Conservation (phyloP, 35 echinoderm and acorn worm genomes). For the Ptychodera flava region DNA sequence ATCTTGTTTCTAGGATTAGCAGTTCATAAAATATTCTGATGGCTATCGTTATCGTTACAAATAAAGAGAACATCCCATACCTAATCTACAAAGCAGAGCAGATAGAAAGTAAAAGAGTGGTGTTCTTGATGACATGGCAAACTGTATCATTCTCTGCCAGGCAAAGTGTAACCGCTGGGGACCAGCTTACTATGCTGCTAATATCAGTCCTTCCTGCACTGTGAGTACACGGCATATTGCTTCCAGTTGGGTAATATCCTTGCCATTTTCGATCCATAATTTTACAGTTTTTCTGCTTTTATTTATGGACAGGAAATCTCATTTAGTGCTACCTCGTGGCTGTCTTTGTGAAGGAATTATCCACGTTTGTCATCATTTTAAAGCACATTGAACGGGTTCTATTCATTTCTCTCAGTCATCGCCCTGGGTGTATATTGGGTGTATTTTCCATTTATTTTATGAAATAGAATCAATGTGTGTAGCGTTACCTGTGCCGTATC, state of each 20-base stretch:
- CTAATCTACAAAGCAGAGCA: not conserved
- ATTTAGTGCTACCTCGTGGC: not conserved
- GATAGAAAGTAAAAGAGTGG: too few species aligned
- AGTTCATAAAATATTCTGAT: not conserved
- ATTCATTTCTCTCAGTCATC: not conserved
- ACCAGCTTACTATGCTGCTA: too few species aligned
- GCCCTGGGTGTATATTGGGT: not conserved
- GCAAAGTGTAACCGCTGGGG: too few species aligned
- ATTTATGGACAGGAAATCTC: constrained; percentile 1
- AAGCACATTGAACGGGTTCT: not conserved
- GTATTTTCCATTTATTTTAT: not conserved
- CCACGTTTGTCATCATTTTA: not conserved
- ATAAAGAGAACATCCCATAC: not conserved
- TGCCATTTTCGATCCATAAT: not conserved
- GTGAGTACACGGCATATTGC: too few species aligned
- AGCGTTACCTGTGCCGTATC: not conserved
- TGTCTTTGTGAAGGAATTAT: not conserved
- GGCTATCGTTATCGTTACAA: not conserved
- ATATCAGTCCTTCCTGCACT: too few species aligned
- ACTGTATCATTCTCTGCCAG: too few species aligned
- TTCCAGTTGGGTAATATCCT: not conserved
- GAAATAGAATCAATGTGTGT: not conserved
- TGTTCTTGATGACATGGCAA: too few species aligned
- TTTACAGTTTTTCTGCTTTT: not conserved
- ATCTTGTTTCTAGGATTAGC: not conserved